These are phyloP conservation scores for Suillia variegata DNA, from an alignment of 2,888 invertebrate genomes.

Conservation along the genomic window DNA sequence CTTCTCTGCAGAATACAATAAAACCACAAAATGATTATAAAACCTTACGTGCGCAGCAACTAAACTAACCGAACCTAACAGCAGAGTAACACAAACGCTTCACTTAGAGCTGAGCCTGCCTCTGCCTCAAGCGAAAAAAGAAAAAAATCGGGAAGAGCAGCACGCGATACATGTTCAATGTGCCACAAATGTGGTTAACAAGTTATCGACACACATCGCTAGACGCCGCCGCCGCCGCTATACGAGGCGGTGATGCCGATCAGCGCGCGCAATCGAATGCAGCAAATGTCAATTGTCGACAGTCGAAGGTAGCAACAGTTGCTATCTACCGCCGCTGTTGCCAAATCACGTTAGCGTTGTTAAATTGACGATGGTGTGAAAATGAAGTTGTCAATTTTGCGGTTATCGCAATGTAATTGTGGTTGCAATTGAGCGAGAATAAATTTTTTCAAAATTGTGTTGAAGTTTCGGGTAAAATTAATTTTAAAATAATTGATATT, in stretches of 20 bases:
- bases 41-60: conserved; percentile 17
- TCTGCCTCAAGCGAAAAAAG: background rate
- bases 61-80: background rate
- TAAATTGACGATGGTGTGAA: conserved; percentile 34
- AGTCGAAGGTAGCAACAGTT: background rate
- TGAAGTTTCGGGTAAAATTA: too few species aligned
- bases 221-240: background rate
- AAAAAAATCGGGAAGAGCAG: conserved; percentile 22
- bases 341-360: conserved; percentile 31
- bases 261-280: background rate
- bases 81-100: background rate
- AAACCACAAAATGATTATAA: conserved; percentile 22
- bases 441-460: too few species aligned
- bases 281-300: background rate
- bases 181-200: conserved; percentile 25
- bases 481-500: too few species aligned
- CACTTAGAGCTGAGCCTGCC: background rate
- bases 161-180: conserved; percentile 35
- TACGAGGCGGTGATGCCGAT: background rate
- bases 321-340: background rate
- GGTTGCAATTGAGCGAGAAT: background rate
- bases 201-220: conserved; percentile 9
- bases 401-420: conserved; percentile 3
- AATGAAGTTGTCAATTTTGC: conserved; percentile 33
- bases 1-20: background rate